Evolutionary conservation across 1,140 invertebrate genomes (phyloP), one percentile per base, ranked within the genome.

Genomic region (Hermatobates lingyangjiaoensis): DNA sequence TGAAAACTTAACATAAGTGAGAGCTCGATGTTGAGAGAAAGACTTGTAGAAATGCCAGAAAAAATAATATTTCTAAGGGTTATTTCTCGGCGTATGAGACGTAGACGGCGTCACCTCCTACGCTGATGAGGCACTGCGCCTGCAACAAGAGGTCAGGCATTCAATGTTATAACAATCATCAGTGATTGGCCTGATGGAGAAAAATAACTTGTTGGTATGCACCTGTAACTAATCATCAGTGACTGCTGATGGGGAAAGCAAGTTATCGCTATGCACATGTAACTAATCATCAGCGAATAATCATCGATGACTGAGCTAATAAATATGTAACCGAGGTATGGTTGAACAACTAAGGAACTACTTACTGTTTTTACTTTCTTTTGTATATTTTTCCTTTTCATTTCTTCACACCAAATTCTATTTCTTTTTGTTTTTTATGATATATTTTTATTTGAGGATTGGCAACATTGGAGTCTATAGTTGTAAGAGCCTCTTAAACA

Each of bases 51-150:
- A n/a, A n/a, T n/a, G n/a, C n/a, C n/a, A n/a, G n/a, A n/a, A n/a
- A n/a, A n/a, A n/a, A n/a, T n/a, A n/a, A n/a, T n/a, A n/a, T n/a
- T n/a, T n/a, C n/a, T n/a, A n/a, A n/a, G n/a, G n/a, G 30, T n/a
- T 34, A 42, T 42, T 42, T 42, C 46, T 55, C 48, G n/a, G 53
- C 67, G 61, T 74, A 73, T 12, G 74, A 71, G 20, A 85, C 79
- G 51, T 74, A 76, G 14, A 95, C 90, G 1, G 87, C 88, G 67
- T 97, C 92, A 20, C 91, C 91, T 38, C 88, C 88, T 5, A 95
- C 86, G 57, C 92, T 94, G 54, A 97, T 83, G 55, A 97, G 71
- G 71, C 90, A 95, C 65, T 93, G 88, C 48, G 81, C 84, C 83
- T 87, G 69, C 46, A 74, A 72, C 45, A 28, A 56, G 49, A 61